These are phyloP conservation scores for Drosophila macrothrix DNA, from an alignment of 2,888 invertebrate genomes.

Conservation along the genomic window DNA sequence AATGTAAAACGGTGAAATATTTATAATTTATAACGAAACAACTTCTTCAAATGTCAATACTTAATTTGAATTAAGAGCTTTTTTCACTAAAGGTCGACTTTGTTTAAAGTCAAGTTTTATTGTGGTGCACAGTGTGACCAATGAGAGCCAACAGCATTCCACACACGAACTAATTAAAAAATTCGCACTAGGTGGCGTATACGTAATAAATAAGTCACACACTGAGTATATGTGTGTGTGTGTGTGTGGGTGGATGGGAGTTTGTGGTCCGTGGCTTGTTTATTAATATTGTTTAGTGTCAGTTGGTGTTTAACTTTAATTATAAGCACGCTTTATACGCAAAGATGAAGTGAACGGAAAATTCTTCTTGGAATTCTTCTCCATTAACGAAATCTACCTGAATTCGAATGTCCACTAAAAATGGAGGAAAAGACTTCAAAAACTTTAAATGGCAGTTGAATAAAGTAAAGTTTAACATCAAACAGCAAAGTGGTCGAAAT, in stretches of 20 bases:
- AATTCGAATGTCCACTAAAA: background rate
- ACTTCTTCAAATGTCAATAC: background rate
- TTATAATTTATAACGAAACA: background rate
- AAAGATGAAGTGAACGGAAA: slow-evolving; percentile 30
- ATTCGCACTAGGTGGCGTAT: slow-evolving; percentile 39
- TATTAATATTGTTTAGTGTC: slow-evolving; percentile 1
- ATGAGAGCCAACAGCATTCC: slow-evolving; percentile 50
- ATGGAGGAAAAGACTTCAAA: background rate
- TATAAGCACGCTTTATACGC: slow-evolving; percentile 22
- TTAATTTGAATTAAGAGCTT: background rate
- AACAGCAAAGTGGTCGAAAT: background rate
- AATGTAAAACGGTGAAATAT: background rate
- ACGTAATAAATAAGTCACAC: slow-evolving; percentile 40
- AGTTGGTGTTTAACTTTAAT: slow-evolving; percentile 20
- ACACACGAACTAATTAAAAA: slow-evolving; percentile 37
- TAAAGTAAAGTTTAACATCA: background rate
- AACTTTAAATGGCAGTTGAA: background rate
- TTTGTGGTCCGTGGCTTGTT: background rate
- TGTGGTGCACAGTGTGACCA: slow-evolving; percentile 19
- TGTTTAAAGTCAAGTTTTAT: slow-evolving; percentile 33
- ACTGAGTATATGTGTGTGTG: background rate
- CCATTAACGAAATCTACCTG: background rate
- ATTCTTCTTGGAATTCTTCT: slow-evolving; percentile 11
- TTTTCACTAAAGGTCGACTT: background rate
- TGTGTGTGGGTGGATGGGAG: background rate